A percentile compares a stretch with the other conserved stretches of the same genome.
Conservation (phyloP, 2,797 vertebrate genomes). For the Pteropus rufus region DNA sequence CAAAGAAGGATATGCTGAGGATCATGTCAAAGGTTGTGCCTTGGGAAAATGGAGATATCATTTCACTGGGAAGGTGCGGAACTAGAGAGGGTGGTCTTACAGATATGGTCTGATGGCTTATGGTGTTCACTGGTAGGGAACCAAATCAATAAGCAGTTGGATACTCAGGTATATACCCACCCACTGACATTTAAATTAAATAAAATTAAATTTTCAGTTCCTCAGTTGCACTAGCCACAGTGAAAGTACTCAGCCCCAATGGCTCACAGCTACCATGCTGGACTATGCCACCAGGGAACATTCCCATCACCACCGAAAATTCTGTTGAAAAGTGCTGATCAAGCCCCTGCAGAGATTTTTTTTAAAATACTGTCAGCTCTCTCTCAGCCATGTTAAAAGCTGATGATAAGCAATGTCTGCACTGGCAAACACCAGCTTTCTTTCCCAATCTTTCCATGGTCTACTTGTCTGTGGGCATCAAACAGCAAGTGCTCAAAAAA, state of each 20-base stretch:
- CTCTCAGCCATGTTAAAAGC: background rate
- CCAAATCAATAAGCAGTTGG: background rate
- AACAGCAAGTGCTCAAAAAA: background rate
- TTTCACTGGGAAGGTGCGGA: background rate
- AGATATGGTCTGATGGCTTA: background rate
- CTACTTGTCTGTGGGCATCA: background rate
- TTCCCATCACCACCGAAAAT: background rate
- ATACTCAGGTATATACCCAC: background rate
- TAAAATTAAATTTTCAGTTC: background rate
- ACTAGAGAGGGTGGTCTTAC: background rate
- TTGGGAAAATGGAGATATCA: background rate
- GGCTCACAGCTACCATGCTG: background rate
- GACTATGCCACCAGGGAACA: background rate
- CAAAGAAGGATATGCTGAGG: background rate
- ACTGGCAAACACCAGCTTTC: background rate
- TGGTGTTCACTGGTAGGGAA: background rate
- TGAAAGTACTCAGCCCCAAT: background rate
- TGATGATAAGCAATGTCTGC: background rate
- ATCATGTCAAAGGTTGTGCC: rapidly evolving
- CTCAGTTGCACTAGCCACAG: background rate
- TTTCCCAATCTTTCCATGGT: background rate
- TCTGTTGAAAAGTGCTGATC: background rate
- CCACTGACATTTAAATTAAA: background rate
- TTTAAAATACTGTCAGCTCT: background rate
- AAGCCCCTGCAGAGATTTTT: background rate